phyloP scores from a whole-genome alignment of 1,140 invertebrate genomes.

The Aethina tumida region DNA sequence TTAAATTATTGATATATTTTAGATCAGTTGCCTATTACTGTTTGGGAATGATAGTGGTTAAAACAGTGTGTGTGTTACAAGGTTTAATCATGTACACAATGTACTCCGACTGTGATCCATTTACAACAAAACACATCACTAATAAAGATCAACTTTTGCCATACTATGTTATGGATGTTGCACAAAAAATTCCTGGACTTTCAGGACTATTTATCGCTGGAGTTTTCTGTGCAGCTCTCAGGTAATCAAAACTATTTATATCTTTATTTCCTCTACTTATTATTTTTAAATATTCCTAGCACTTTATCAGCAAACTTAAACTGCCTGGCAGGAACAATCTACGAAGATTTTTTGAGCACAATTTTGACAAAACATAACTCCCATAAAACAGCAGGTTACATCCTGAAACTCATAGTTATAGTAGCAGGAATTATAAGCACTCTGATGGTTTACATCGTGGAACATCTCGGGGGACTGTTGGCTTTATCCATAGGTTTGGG shows the following conservation, averaged over 20 bases:
- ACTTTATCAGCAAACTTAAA: constrained; percentile 57
- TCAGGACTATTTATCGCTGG: constrained; percentile 55
- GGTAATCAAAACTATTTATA: constrained; percentile 32
- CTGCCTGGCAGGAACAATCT: constrained; percentile 53
- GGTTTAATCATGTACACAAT: constrained; percentile 68
- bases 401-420: constrained; percentile 50
- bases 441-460: constrained; percentile 49
- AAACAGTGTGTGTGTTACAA: constrained; percentile 40
- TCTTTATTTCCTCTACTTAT: constrained; percentile 7
- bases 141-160: constrained; percentile 42
- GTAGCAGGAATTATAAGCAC: constrained; percentile 46
- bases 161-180: constrained; percentile 44
- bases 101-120: constrained; percentile 64
- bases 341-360: constrained; percentile 51
- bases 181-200: constrained; percentile 41
- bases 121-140: constrained; percentile 42
- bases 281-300: constrained; percentile 33
- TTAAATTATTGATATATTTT: constrained; percentile 9
- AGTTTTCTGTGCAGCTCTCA: constrained; percentile 55
- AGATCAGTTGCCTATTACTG: constrained; percentile 36
- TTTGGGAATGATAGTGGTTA: constrained; percentile 38
- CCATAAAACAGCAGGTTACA: constrained; percentile 36
- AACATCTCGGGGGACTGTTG: constrained; percentile 49
- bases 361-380: constrained; percentile 34
- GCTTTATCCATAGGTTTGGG: constrained; percentile 51